Evolutionary conservation across 1,140 invertebrate species (phyloP).

Genomic region (Brachionus paranguensis): DNA sequence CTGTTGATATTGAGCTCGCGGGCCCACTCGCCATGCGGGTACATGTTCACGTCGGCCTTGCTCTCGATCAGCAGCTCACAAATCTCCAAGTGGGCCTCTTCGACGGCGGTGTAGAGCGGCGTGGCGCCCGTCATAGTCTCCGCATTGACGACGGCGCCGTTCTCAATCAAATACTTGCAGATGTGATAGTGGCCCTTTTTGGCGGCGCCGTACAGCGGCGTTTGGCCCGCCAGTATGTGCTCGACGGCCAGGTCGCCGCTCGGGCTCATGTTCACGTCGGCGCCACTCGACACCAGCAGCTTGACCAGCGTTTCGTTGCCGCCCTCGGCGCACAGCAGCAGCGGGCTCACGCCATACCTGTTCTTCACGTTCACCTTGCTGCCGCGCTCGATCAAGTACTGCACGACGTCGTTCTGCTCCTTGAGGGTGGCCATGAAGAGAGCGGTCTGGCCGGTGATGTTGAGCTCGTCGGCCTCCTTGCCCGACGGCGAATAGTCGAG

Average conservation of each 20-base stretch:
- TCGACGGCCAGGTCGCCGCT: conserved; percentile 28
- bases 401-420: conserved; percentile 38
- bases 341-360: conserved; percentile 31
- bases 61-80: conserved; percentile 25
- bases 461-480: conserved; percentile 30
- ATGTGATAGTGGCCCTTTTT: conserved; percentile 40
- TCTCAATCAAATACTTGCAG: conserved; percentile 38
- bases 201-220: conserved; percentile 38
- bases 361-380: conserved; percentile 39
- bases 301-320: conserved; percentile 36
- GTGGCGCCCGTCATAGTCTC: conserved; percentile 57
- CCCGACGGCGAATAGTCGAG: conserved; percentile 34
- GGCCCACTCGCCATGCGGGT: conserved; percentile 30
- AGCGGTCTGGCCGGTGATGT: conserved; percentile 39
- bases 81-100: conserved; percentile 73
- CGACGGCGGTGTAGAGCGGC: conserved; percentile 76
- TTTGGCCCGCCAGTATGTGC: conserved; percentile 37
- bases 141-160: conserved; percentile 15
- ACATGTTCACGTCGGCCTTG: conserved; percentile 26
- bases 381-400: conserved; percentile 36
- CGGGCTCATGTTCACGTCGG: conserved; percentile 40
- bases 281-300: not conserved
- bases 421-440: conserved; percentile 41
- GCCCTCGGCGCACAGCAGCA: conserved; percentile 35
- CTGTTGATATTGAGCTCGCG: conserved; percentile 17